These are phyloP conservation scores for Agriotes lineatus DNA, from an alignment of 2,888 invertebrate species.

Conservation along the genomic window DNA sequence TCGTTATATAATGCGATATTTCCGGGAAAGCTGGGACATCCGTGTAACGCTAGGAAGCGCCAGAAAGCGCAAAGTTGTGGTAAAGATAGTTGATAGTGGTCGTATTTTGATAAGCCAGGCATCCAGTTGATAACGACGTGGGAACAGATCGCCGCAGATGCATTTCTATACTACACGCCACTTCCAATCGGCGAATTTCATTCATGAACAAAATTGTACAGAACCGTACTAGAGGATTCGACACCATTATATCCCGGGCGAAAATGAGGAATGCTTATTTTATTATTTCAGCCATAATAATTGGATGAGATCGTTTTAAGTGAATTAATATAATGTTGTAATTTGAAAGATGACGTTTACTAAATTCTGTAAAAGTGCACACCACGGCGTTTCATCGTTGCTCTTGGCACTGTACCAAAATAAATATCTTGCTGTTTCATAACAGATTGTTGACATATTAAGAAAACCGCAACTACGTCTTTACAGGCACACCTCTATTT, in stretches of 20 bases:
- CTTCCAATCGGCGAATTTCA: too few relatives aligned
- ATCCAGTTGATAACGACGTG: constrained; percentile 30
- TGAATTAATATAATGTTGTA: too few relatives aligned
- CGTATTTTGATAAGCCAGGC: constrained; percentile 37
- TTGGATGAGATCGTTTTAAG: too few relatives aligned
- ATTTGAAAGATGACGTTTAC: too few relatives aligned
- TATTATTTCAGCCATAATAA: too few relatives aligned
- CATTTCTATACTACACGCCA: too few relatives aligned
- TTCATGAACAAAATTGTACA: too few relatives aligned
- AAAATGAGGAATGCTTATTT: too few relatives aligned
- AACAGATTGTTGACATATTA: constrained; percentile 1
- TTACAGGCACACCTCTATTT: background rate
- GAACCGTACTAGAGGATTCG: too few relatives aligned
- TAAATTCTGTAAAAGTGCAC: too few relatives aligned
- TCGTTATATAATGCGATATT: constrained; percentile 28
- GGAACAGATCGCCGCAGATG: too few relatives aligned
- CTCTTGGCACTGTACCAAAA: background rate
- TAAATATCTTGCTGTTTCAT: background rate
- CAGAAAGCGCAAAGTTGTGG: constrained; percentile 34
- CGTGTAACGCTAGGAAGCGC: constrained; percentile 16
- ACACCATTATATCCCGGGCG: too few relatives aligned
- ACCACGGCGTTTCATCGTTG: background rate
- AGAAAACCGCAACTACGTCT: background rate
- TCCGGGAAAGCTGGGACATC: constrained; percentile 17
- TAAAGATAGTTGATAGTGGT: constrained; percentile 43